Evolutionary conservation across 2,113 vertebrate genomes (phyloP), one percentile per base, ranked within the genome.

Genomic region (Pseudorectes ferrugineus): DNA sequence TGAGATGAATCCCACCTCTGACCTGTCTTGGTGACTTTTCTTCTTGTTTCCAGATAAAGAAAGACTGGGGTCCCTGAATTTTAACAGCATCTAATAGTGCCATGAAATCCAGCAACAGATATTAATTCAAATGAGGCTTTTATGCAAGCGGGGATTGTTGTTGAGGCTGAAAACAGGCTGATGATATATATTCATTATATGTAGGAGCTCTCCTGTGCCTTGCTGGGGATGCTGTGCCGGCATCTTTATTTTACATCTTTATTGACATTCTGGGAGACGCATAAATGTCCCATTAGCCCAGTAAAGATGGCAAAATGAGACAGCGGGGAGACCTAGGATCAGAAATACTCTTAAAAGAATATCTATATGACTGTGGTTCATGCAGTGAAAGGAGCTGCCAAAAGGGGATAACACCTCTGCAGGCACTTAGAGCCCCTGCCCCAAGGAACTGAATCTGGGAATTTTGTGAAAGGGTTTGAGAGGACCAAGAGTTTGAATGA

Each of bases 51-150:
- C 63, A 83, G 22, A 19, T 21, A 43, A 91, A 88, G 66, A 75
- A 89, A 63, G 22, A 36, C 8, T 18, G 12, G 18, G 38, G 14
- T 66, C n/a, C 28, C 63, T 71, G 52, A 62, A 67, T 93, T 92
- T 94, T 90, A 85, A 63, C 22, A 85, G 16, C 26, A 0, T 71
- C 33, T 93, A 73, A 90, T 89, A 80, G 59, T 36, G 59, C 33
- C 21, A 66, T 76, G 71, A 88, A 93, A 89, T 88, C 54, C 71
- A 83, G 51, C 67, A 80, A 59, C 20, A 38, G 71, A 43, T 85
- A 85, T 82, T 95, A 83, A 95, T 95, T 97, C 78, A 94, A 67
- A 91, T 59, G 71, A 88, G 66, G 33, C 54, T 94, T 93, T 95
- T 85, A 89, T 95, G 77, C 76, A 91, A 91, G 59, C 73, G 67